Percentiles rank a stretch among this genome's conserved stretches.
These are phyloP conservation scores for Catharus ustulatus DNA, from an alignment of 2,797 vertebrate species.

Conservation along the genomic window DNA sequence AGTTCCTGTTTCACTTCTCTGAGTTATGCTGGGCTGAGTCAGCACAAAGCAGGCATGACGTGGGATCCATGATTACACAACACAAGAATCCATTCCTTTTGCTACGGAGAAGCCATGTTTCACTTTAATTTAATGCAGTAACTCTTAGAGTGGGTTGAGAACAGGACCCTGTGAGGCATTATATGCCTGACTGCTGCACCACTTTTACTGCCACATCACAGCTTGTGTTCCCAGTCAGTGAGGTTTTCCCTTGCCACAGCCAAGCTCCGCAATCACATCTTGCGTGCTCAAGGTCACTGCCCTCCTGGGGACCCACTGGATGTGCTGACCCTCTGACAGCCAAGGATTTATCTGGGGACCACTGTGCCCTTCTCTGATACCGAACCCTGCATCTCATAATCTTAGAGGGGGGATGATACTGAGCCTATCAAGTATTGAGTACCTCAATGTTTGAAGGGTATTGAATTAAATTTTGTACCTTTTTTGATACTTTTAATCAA, in stretches of 20 bases:
- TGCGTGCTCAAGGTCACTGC: rapidly evolving
- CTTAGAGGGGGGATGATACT: neutral
- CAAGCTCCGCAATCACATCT: rapidly evolving
- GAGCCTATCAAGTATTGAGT: neutral
- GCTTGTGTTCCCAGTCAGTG: no score
- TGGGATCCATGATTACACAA: neutral
- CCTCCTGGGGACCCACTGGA: neutral
- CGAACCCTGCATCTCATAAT: rapidly evolving
- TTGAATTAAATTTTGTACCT: neutral
- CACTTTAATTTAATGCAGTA: neutral
- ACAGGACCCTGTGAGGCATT: neutral
- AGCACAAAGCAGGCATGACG: neutral
- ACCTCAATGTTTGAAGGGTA: neutral
- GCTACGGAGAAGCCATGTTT: rapidly evolving
- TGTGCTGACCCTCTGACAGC: neutral
- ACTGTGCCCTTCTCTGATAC: neutral
- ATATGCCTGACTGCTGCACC: neutral
- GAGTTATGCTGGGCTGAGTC: neutral
- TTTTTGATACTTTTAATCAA: neutral
- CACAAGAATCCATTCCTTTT: rapidly evolving
- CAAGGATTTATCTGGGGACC: neutral
- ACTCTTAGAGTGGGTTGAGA: neutral
- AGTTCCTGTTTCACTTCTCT: no score
- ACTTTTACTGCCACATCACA: rapidly evolving
- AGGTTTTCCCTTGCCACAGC: neutral